Evolutionary conservation across 2,113 vertebrate species (phyloP).

Genomic region (Corythaixoides concolor): DNA sequence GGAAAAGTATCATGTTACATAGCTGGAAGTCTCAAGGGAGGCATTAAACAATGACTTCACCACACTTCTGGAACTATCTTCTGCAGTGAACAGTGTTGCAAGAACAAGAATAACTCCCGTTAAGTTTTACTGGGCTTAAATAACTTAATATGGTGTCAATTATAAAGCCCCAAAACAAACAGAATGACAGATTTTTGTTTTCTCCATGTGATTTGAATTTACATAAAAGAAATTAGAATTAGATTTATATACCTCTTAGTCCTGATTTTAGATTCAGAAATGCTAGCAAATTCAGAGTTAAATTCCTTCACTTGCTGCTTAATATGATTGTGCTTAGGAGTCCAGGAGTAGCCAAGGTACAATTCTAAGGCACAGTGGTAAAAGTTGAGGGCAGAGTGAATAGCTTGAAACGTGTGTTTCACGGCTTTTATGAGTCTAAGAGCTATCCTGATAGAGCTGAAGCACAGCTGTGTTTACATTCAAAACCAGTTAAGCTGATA

Average conservation of each 20-base stretch:
- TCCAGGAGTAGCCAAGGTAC: neutral
- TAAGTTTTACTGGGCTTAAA: neutral
- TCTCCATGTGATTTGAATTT: conserved; percentile 33
- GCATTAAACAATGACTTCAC: conserved; percentile 51
- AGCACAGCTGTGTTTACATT: neutral
- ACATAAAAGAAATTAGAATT: conserved; percentile 51
- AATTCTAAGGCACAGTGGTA: neutral
- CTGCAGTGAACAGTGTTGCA: neutral
- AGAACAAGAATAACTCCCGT: conserved; percentile 11
- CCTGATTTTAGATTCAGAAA: conserved; percentile 47
- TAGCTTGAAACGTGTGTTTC: neutral
- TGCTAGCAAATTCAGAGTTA: neutral
- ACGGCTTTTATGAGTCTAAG: neutral
- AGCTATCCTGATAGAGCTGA: neutral
- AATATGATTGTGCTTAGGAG: neutral
- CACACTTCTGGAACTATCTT: conserved; percentile 22
- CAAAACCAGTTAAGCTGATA: neutral
- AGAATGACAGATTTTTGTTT: conserved; percentile 36
- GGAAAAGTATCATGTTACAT: conserved; percentile 47
- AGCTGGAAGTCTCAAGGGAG: conserved; percentile 10
- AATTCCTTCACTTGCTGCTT: neutral
- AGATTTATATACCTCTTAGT: neutral
- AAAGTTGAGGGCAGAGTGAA: conserved; percentile 14
- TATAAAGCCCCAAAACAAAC: conserved; percentile 39
- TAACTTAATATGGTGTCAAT: conserved; percentile 9